Percentiles rank a stretch among this genome's conserved stretches.
phyloP scores from a whole-genome alignment of 2,888 invertebrate species.

The Protophormia terraenovae region DNA sequence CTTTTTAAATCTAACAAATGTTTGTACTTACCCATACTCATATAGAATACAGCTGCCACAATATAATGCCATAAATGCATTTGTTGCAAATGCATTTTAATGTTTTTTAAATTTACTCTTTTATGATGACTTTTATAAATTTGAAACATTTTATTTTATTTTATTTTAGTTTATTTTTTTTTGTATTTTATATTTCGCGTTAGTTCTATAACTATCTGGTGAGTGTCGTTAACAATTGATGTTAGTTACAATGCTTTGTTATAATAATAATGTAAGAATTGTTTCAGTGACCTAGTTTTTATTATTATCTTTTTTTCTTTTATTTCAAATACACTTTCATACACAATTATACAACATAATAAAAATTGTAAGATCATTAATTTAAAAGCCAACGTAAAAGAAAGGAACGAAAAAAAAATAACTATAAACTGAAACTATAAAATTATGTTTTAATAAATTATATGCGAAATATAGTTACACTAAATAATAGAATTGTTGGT shows the following conservation, averaged over 20 bases:
- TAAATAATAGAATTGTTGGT: neutral
- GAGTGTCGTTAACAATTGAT: constrained; percentile 34
- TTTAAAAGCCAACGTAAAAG: constrained; percentile 3
- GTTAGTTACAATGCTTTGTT: constrained; percentile 13
- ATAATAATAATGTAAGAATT: constrained; percentile 19
- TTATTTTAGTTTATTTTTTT: neutral
- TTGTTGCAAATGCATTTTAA: constrained; percentile 67
- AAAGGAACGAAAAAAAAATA: neutral
- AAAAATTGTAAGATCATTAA: constrained; percentile 16
- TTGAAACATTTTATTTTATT: constrained; percentile 36
- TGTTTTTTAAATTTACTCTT: constrained; percentile 41
- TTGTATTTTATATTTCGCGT: neutral
- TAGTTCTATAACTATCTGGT: constrained; percentile 25
- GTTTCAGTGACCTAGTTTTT: constrained; percentile 46
- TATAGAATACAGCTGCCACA: constrained; percentile 73
- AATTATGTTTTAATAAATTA: neutral
- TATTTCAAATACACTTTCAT: constrained; percentile 2
- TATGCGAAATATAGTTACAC: neutral
- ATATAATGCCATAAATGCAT: constrained; percentile 72
- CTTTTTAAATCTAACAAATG: neutral
- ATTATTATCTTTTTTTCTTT: neutral
- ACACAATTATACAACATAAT: constrained; percentile 25
- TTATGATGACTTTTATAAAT: constrained; percentile 48
- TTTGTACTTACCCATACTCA: constrained; percentile 74
- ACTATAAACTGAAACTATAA: neutral